Conservation (phyloP, 2,888 invertebrate genomes). For the Epinotia ramella region DNA sequence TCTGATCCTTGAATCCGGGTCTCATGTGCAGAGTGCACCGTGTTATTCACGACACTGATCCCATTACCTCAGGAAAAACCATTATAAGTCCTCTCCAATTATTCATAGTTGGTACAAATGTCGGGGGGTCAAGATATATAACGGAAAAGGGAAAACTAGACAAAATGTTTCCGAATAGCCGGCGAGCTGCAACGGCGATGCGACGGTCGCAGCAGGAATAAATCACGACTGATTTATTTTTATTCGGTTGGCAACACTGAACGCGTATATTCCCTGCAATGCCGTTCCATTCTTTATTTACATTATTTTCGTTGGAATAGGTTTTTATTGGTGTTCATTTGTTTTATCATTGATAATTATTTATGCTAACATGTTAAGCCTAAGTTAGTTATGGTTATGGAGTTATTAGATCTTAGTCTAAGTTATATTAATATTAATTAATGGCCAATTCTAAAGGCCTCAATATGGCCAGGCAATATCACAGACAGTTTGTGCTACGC, state of each 20-base stretch:
- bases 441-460: too few relatives aligned
- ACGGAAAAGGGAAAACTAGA: too few relatives aligned
- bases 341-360: neutral
- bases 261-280: slow-evolving; percentile 64
- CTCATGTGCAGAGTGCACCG: neutral
- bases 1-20: slow-evolving; percentile 47
- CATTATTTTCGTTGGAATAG: slow-evolving; percentile 64
- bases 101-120: too few relatives aligned
- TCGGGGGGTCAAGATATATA: too few relatives aligned
- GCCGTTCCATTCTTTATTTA: slow-evolving; percentile 68
- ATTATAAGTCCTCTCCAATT: neutral
- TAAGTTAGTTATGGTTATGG: too few relatives aligned
- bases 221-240: slow-evolving; percentile 84
- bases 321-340: slow-evolving; percentile 30
- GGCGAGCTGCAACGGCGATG: slow-evolving; percentile 62
- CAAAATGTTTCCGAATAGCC: slow-evolving; percentile 27
- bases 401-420: too few relatives aligned
- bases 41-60: neutral
- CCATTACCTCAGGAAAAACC: neutral
- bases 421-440: too few relatives aligned
- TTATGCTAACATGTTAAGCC: too few relatives aligned
- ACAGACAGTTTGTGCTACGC: too few relatives aligned
- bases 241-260: slow-evolving; percentile 77
- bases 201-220: slow-evolving; percentile 70
- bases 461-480: too few relatives aligned